Evolutionary conservation across 2,113 vertebrate genomes (phyloP).

Genomic region (Nyctereutes procyonoides): DNA sequence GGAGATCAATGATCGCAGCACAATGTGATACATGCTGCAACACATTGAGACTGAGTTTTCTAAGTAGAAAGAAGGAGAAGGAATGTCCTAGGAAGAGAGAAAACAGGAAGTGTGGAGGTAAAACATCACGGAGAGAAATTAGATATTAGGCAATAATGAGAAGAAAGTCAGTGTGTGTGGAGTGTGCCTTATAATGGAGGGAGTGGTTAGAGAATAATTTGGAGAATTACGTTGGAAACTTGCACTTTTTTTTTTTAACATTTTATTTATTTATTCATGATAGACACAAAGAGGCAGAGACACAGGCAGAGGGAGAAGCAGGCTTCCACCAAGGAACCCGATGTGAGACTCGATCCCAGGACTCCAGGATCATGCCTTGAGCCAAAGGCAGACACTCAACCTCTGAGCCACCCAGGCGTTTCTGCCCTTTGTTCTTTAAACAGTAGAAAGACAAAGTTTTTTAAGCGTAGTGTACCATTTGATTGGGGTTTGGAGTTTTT

Average conservation of each 20-base stretch:
- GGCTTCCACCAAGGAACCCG: too few species aligned
- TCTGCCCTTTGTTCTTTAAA: not conserved
- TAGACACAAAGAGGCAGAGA: too few species aligned
- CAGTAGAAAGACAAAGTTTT: not conserved
- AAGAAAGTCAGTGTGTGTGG: not conserved
- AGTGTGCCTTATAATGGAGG: not conserved
- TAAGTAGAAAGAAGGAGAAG: not conserved
- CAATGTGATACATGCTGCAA: not conserved
- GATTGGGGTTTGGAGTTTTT: not conserved
- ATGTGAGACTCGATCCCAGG: too few species aligned
- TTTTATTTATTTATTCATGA: too few species aligned
- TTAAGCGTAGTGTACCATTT: not conserved
- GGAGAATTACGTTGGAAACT: not conserved
- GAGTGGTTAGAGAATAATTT: not conserved
- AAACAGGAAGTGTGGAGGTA: not conserved
- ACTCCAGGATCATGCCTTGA: too few species aligned
- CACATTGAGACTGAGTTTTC: not conserved
- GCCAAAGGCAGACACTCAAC: too few species aligned
- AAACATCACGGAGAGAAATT: not conserved
- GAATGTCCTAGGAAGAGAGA: not conserved
- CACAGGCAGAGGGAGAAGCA: too few species aligned
- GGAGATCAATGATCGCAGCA: not conserved
- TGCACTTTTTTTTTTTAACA: not conserved
- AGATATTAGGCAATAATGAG: not conserved
- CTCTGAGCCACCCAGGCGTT: too few species aligned